Evolutionary conservation across 2,888 invertebrate species (phyloP).

Genomic region (Cyclophora albipunctata): DNA sequence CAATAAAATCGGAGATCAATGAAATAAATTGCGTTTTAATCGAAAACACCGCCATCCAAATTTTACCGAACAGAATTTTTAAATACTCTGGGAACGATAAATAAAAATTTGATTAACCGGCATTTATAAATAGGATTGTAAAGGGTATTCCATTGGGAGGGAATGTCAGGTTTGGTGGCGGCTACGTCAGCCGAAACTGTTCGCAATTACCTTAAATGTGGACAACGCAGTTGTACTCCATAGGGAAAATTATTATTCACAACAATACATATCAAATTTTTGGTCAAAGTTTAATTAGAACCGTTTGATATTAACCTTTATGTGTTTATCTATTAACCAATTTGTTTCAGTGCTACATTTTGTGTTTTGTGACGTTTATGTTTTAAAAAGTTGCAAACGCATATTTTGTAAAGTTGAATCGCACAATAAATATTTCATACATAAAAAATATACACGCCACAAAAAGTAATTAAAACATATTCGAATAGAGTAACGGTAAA

Average conservation of each 20-base stretch:
- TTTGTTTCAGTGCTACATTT: not conserved
- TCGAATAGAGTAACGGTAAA: too few species aligned
- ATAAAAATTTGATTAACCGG: constrained; percentile 65
- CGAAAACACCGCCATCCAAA: too few species aligned
- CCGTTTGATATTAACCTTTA: not conserved
- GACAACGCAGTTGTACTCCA: constrained; percentile 64
- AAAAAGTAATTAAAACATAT: too few species aligned
- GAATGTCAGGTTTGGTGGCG: constrained; percentile 63
- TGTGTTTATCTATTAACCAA: not conserved
- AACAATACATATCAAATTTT: constrained; percentile 59
- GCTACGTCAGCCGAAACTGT: constrained; percentile 69
- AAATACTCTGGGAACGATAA: constrained; percentile 35
- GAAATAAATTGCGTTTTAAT: too few species aligned
- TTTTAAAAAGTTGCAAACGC: too few species aligned
- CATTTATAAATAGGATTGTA: constrained; percentile 71
- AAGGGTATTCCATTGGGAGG: constrained; percentile 59
- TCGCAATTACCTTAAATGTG: constrained; percentile 74
- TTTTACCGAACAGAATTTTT: too few species aligned
- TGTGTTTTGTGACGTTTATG: too few species aligned
- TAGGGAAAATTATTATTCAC: constrained; percentile 70
- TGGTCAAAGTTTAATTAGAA: constrained; percentile 52
- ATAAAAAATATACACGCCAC: too few species aligned
- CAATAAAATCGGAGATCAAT: too few species aligned
- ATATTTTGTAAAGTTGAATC: too few species aligned
- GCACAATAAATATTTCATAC: too few species aligned